A percentile compares a stretch with the other conserved stretches of the same genome.
Evolutionary conservation across 1,140 invertebrate species (phyloP).

Genomic region (Sinella curviseta): DNA sequence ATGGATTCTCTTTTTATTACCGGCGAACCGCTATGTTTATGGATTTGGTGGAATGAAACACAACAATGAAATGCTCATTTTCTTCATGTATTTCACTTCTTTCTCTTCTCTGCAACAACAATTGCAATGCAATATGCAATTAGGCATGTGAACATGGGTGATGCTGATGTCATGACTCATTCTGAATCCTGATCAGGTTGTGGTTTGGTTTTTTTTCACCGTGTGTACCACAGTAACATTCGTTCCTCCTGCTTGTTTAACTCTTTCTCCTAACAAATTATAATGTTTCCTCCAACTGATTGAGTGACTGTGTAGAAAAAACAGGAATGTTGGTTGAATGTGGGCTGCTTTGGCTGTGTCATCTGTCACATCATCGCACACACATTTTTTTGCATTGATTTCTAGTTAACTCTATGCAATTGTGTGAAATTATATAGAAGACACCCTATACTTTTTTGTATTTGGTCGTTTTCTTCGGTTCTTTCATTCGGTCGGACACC

Average conservation of each 20-base stretch:
- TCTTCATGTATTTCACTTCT: background rate
- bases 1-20: conserved; percentile 25
- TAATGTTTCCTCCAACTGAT: no score
- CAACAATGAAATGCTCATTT: conserved; percentile 1
- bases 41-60: background rate
- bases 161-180: conserved; percentile 3
- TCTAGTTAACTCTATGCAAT: background rate
- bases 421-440: background rate
- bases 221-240: no score
- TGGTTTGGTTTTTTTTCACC: no score
- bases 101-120: background rate
- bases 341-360: background rate
- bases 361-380: conserved; percentile 18
- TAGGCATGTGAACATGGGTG: conserved; percentile 9
- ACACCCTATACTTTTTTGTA: background rate
- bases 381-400: background rate
- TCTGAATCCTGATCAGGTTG: background rate
- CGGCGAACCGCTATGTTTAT: background rate
- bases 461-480: background rate
- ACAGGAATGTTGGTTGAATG: background rate
- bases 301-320: background rate
- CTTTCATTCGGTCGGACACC: background rate
- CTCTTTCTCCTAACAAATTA: no score
- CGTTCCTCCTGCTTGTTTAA: no score
- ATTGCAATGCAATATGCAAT: background rate